A percentile compares a stretch with the other conserved stretches of the same genome.
These are phyloP conservation scores for Keiferia lycopersicella DNA, from an alignment of 2,888 invertebrate species.

Conservation along the genomic window DNA sequence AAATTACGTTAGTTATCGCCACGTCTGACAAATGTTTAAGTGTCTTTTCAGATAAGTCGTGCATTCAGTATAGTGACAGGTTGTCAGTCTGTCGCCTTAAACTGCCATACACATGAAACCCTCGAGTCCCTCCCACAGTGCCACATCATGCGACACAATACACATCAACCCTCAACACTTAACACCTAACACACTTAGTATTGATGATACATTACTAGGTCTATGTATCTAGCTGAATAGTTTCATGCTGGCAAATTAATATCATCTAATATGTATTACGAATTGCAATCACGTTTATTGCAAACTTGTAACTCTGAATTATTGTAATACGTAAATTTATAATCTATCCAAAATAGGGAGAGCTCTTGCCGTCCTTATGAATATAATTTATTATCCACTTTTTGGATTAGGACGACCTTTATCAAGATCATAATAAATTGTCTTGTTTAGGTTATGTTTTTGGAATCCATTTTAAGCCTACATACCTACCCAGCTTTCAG, in stretches of 20 bases:
- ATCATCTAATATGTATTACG: conserved; percentile 3
- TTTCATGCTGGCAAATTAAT: neutral
- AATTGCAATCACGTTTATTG: conserved; percentile 33
- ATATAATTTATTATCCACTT: conserved; percentile 9
- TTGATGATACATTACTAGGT: neutral
- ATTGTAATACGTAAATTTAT: conserved; percentile 44
- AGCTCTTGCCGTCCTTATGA: conserved; percentile 13
- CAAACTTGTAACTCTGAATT: conserved; percentile 38
- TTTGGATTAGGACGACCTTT: neutral
- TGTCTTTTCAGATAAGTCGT: too few species aligned
- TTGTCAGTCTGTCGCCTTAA: too few species aligned
- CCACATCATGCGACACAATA: too few species aligned
- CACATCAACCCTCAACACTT: too few species aligned
- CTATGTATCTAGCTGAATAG: neutral
- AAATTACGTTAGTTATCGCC: too few species aligned
- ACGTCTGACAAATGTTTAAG: too few species aligned
- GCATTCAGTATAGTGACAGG: too few species aligned
- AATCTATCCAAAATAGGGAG: conserved; percentile 50
- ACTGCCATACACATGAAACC: too few species aligned
- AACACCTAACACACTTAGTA: too few species aligned
- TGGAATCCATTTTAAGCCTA: too few species aligned
- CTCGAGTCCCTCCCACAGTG: too few species aligned
- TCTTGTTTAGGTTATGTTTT: neutral
- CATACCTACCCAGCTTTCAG: too few species aligned
- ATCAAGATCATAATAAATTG: neutral